Evolutionary conservation across 2,113 vertebrate species (phyloP), one percentile per base, ranked within the genome.

Genomic region (Phrynocephalus versicolor): DNA sequence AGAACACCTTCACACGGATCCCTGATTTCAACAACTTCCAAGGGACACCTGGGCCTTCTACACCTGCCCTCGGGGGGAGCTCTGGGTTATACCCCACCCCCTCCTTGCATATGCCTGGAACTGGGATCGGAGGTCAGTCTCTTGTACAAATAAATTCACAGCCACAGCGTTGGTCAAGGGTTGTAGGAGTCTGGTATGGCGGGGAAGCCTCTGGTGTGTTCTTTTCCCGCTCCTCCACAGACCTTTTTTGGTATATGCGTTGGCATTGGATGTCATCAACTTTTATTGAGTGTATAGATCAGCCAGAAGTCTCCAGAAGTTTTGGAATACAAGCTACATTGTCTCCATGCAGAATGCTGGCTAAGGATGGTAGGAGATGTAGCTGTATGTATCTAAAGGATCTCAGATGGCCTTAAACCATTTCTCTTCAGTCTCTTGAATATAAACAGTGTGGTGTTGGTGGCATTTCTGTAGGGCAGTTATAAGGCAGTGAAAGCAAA

Each of bases 21-120:
- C 96, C 96, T 1, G 96, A 96, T 89, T 96, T 96, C 91, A 96
- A 96, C 95, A 97, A 93, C 92, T 97, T 97, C 91, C 91, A 94
- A 39, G 96, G 89, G 1, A 3, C 96, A 1, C 90, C 92, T 0
- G 87, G 95, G 86, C 89, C 94, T 88, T 70, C 79, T 13, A 69
- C 93, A 8, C 77, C 92, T 0, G 86, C 94, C 78, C 96, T 97
- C 8, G 16, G 92, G 0, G 88, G 94, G 55, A n/a, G 70, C 41
- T 71, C 88, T 0, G 80, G 91, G 35, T 57, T 79, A 73, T 97
- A 96, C 90, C 33, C 92, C 41, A 88, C 79, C 71, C 87, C 70
- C 89, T 89, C 74, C 55, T 64, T 93, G 72, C 95, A 45, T 5
- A 92, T 74, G 45, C 5, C 94, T 18, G 93, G 92, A 0, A 87